A percentile compares a stretch with the other conserved stretches of the same genome.
Conservation (phyloP, 2,113 vertebrate genomes). For the Aegithalos caudatus region DNA sequence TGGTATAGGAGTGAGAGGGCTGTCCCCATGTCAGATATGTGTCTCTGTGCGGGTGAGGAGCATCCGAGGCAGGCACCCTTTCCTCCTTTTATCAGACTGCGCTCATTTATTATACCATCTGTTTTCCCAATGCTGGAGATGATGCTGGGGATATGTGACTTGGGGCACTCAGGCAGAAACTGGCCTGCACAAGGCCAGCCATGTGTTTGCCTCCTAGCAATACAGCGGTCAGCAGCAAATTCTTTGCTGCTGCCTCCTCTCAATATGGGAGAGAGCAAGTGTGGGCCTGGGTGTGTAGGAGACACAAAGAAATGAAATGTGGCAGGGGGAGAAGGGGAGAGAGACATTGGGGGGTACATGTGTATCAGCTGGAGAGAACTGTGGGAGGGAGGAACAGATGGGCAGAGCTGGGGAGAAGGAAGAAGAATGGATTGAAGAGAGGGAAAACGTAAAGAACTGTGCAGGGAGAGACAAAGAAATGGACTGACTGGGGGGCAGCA, state of each 20-base stretch:
- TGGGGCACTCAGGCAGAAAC: conserved; percentile 70
- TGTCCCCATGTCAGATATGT: not conserved
- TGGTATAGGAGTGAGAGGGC: not conserved
- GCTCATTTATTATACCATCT: conserved; percentile 71
- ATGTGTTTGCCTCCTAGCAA: conserved; percentile 70
- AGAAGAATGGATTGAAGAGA: not conserved
- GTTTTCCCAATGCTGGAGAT: conserved; percentile 67
- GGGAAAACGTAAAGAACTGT: not conserved
- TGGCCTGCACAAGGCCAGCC: conserved; percentile 67
- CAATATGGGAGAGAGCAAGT: conserved; percentile 46
- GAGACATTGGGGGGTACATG: not conserved
- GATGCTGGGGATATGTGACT: conserved; percentile 63
- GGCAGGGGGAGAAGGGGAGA: not conserved
- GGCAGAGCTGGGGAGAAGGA: not conserved
- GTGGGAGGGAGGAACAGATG: not conserved
- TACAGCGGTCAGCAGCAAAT: conserved; percentile 71
- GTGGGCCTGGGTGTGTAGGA: conserved; percentile 48
- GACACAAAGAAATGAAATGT: conserved; percentile 30
- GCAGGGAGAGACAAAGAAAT: not conserved
- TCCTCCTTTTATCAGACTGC: conserved; percentile 25
- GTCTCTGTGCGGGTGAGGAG: not conserved
- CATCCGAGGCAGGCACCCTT: conserved; percentile 38
- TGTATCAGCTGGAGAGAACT: not conserved
- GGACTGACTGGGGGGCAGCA: not conserved
- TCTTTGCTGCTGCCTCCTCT: conserved; percentile 61